Base-by-base conservation (phyloP, 1,140 invertebrate genomes). In the Drosophila miranda region DNA sequence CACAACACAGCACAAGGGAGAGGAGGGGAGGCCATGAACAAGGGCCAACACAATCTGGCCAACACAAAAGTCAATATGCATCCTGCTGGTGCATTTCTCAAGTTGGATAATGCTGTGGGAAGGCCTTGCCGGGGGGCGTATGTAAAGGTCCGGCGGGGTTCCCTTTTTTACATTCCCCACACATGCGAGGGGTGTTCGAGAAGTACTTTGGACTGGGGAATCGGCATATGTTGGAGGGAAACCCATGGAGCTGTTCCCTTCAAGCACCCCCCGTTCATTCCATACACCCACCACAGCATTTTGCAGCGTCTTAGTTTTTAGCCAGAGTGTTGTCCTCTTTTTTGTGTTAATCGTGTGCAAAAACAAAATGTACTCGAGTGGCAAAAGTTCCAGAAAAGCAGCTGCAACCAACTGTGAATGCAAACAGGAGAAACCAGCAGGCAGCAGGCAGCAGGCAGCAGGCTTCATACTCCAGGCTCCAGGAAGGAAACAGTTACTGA, bases 321-420 rank as follows among this genome's bases (percentile, higher is more conserved):
- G 69, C 34, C 60, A 53, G 16, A 49, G 45, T 73, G 30, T 50
- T 64, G 53, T 38, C 60, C 43, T 41, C 61, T 62, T 46, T 67
- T 77, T 62, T 61, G 62, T 82, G 78, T 82, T 81, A 82, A 81
- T 81, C 78, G 78, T 69, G 74, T 82, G 78, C 78, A 81, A 81
- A 81, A 81, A 74, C 66, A 71, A 76, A 82, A 81, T 81, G 74
- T 81, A 78, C 74, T 78, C 78, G 66, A 82, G 78, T 81, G 78
- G 78, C 59, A 82, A 74, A 81, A 81, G 63, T 81, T 81, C 66
- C 54, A 34, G 45, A 38, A 38, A 38, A 38, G 46, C 50, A 68
- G 21, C 30, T 30, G 14, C 64, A 75, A 49, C 57, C 66, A 75
- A 76, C 77, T 81, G 66, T 79, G 67, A 79, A 72, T 81, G 57